Evolutionary conservation across 1,140 invertebrate species (phyloP), one percentile per base, ranked within the genome.

Genomic region (Drosophila quadrilineata): DNA sequence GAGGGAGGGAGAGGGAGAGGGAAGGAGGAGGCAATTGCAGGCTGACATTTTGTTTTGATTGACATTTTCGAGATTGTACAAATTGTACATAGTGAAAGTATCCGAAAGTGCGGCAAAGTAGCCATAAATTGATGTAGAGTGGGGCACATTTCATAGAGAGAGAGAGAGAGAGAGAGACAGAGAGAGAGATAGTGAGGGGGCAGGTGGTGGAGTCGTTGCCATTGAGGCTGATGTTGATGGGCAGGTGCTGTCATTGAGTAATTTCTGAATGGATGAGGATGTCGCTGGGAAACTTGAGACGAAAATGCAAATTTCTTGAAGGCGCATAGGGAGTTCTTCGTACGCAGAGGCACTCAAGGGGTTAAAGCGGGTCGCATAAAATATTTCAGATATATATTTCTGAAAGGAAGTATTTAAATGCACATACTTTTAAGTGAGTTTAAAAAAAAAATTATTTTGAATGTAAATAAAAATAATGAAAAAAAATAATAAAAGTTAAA

Each of bases 21-120:
- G 12, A 3, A 10, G 28, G 8, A 26, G 40, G 16, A 19, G 8
- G 5, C 33, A 14, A 41, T 67, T 67, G 64, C 62, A 65, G 49
- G 35, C 52, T 70, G 66, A 76, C 69, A 59, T 63, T 58, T 63
- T 63, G 49, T 66, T 74, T 64, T 84, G 77, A 84, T 77, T 84
- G 77, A 84, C 79, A 84, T 74, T 84, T 77, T 59, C 52, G 56
- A 71, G 52, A 64, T 68, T 68, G 59, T 41, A 29, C 21, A 21
- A 46, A 10, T 38, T n/a, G 17, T 6, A 16, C 3, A 28, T 38
- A 71, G 45, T 57, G 28, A 53, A 54, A 29, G 43, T 36, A 28
- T 12, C 17, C 21, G 43, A 16, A 36, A 3, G 28, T n/a, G 26
- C 29, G 16, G 29, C 41, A 10, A 10, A 12, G 3, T 10, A 9